Evolutionary conservation across 2,888 invertebrate genomes (phyloP).

Genomic region (Scaeva pyrastri): DNA sequence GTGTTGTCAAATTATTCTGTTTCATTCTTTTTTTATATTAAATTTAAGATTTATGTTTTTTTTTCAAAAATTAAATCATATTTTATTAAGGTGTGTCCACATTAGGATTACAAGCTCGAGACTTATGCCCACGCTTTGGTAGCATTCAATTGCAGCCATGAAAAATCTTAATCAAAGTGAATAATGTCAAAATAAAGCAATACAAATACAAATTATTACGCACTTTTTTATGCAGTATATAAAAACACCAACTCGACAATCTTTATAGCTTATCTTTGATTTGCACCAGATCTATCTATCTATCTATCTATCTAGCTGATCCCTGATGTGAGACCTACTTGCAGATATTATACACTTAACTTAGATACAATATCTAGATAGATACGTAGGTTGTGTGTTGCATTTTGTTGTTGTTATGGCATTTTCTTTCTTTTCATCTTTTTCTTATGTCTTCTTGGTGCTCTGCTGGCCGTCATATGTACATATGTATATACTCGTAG

Average conservation of each 20-base stretch:
- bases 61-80: too few relatives aligned
- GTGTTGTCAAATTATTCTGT: too few relatives aligned
- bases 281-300: constrained; percentile 65
- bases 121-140: neutral
- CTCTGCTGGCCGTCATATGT: constrained; percentile 42
- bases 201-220: neutral
- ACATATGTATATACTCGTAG: too few relatives aligned
- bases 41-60: too few relatives aligned
- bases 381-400: constrained; percentile 63
- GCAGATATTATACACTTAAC: constrained; percentile 33
- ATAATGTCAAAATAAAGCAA: neutral
- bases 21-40: too few relatives aligned
- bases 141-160: neutral
- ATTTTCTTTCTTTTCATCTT: constrained; percentile 52
- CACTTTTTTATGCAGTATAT: constrained; percentile 3
- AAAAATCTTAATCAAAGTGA: neutral
- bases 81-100: too few relatives aligned
- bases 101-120: neutral
- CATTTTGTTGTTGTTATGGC: constrained; percentile 66
- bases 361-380: too few relatives aligned
- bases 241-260: neutral
- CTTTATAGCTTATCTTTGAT: constrained; percentile 41
- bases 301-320: too few relatives aligned
- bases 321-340: constrained; percentile 58
- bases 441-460: constrained; percentile 36